These are phyloP conservation scores for Drosophila tanythrix DNA, from an alignment of 2,888 invertebrate species.

Conservation along the genomic window DNA sequence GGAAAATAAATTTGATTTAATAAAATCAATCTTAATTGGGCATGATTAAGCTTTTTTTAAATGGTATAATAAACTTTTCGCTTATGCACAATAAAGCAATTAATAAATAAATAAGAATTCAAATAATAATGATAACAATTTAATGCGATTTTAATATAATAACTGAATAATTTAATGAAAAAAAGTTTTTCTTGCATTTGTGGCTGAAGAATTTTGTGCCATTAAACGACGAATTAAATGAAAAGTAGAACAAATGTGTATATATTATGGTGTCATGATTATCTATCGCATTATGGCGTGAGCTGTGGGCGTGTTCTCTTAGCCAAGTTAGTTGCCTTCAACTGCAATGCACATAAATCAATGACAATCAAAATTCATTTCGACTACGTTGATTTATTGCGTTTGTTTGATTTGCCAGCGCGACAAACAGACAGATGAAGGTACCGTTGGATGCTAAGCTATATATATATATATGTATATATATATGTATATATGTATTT, in stretches of 20 bases:
- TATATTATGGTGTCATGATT: constrained; percentile 60
- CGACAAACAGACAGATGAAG: constrained; percentile 19
- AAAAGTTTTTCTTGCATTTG: not conserved
- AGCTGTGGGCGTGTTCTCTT: constrained; percentile 50
- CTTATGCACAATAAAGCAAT: not conserved
- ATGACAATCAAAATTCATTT: constrained; percentile 81
- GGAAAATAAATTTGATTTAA: not conserved
- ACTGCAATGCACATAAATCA: constrained; percentile 76
- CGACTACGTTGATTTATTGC: constrained; percentile 76
- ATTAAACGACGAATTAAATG: not conserved
- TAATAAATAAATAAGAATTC: no score
- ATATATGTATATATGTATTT: not conserved
- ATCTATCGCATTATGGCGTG: constrained; percentile 59
- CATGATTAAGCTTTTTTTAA: not conserved
- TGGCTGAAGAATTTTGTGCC: not conserved
- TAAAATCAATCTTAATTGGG: not conserved
- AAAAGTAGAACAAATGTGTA: not conserved
- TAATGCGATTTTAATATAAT: not conserved
- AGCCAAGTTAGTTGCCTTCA: constrained; percentile 32
- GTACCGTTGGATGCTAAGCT: constrained; percentile 4
- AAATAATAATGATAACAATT: not conserved
- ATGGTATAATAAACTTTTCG: not conserved
- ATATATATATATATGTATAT: not conserved
- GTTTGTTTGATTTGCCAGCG: constrained; percentile 69
- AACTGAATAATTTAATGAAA: not conserved